These are phyloP conservation scores for Cyrtorhinus lividipennis DNA, from an alignment of 1,140 invertebrate genomes.

Conservation along the genomic window DNA sequence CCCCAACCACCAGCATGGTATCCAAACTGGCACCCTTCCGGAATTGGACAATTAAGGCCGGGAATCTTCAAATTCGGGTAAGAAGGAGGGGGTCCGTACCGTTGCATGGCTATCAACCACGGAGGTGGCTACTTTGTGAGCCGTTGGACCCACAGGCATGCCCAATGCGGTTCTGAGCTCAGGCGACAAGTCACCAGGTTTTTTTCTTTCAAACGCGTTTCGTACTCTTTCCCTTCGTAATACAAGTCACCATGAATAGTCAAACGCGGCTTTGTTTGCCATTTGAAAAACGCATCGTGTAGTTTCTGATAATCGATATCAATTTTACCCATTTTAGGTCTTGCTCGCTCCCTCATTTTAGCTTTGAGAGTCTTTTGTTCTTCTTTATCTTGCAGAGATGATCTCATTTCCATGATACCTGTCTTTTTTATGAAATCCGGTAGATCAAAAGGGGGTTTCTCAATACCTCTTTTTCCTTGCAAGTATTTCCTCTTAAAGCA, in stretches of 20 bases:
- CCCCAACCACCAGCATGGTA: conserved; percentile 99
- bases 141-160: conserved; percentile 92
- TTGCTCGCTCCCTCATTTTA: conserved; percentile 93
- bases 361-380: conserved; percentile 93
- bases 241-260: conserved; percentile 91
- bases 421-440: conserved; percentile 98
- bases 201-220: conserved; percentile 75
- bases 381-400: conserved; percentile 95
- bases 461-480: conserved; percentile 96
- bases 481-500: conserved; percentile 95
- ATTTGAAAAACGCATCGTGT: conserved; percentile 98
- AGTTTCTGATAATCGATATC: conserved; percentile 99
- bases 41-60: conserved; percentile 81
- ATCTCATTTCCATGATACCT: conserved; percentile 99
- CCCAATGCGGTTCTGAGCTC: conserved; percentile 91
- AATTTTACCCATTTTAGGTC: conserved; percentile 98
- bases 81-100: conserved; percentile 97
- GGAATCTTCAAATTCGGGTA: conserved; percentile 98
- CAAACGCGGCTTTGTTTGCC: conserved; percentile 98
- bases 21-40: conserved; percentile 92
- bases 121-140: conserved; percentile 86
- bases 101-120: conserved; percentile 99
- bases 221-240: conserved; percentile 99
- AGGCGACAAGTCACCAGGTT: conserved; percentile 50
- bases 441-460: conserved; percentile 95